A percentile compares a stretch with the other conserved stretches of the same genome.
phyloP scores from a whole-genome alignment of 2,113 vertebrate genomes.

The Syngnathoides biaculeatus region DNA sequence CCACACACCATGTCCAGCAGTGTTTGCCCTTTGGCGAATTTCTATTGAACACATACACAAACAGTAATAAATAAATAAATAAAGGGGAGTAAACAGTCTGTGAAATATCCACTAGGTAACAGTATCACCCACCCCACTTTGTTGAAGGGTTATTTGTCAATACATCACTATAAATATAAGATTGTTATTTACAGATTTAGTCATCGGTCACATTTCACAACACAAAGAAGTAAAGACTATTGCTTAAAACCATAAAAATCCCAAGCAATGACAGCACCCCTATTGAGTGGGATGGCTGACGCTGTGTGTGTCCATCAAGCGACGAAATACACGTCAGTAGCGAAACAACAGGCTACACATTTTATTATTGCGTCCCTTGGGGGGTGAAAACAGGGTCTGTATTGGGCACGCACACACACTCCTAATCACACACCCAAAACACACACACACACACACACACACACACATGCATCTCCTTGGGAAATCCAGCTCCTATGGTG shows the following conservation, averaged over 20 bases:
- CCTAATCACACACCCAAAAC: conserved; percentile 33
- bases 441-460: conserved; percentile 29
- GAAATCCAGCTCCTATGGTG: conserved; percentile 69
- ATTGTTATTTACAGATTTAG: background rate
- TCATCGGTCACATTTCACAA: conserved; percentile 4
- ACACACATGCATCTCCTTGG: conserved; percentile 63
- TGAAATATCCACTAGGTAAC: background rate
- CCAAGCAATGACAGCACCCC: conserved; percentile 10
- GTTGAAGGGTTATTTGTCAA: background rate
- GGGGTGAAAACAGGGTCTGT: conserved; percentile 28
- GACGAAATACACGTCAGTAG: conserved; percentile 29
- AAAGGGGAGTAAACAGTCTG: background rate
- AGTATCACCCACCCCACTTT: background rate
- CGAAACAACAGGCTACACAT: conserved; percentile 49
- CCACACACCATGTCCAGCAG: conserved; percentile 78
- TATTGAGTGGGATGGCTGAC: conserved; percentile 1
- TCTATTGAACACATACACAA: conserved; percentile 54
- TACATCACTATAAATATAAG: background rate
- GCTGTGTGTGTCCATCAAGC: conserved; percentile 28
- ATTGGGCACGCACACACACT: conserved; percentile 45
- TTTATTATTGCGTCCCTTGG: conserved; percentile 35
- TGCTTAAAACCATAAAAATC: conserved; percentile 20
- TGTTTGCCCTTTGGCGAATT: conserved; percentile 73
- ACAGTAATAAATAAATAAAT: conserved; percentile 13
- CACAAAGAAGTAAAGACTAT: conserved; percentile 4